A percentile compares a stretch with the other conserved stretches of the same genome.
Conservation (phyloP, 2,797 vertebrate genomes). For the Artibeus jamaicensis region DNA sequence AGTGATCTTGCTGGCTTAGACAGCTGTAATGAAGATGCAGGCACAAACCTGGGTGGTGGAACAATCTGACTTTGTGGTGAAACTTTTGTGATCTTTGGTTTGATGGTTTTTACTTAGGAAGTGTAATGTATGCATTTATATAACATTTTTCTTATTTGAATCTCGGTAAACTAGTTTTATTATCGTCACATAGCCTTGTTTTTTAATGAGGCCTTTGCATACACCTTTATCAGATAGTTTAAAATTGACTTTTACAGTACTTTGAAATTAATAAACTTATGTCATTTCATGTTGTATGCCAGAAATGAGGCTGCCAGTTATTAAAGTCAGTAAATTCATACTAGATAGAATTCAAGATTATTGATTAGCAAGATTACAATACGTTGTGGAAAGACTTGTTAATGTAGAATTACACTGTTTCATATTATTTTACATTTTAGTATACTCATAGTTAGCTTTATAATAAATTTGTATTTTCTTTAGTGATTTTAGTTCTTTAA, state of each 20-base stretch:
- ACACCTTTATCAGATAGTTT: constrained; percentile 68
- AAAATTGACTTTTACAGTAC: constrained; percentile 36
- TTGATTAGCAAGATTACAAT: constrained; percentile 45
- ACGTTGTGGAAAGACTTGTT: constrained; percentile 66
- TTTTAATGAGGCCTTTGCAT: constrained; percentile 67
- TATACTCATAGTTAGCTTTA: constrained; percentile 63
- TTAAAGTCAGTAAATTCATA: constrained; percentile 58
- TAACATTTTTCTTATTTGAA: constrained; percentile 60
- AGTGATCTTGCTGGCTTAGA: constrained; percentile 78
- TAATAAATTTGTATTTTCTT: constrained; percentile 67
- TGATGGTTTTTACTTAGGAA: constrained; percentile 63
- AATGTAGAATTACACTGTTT: constrained; percentile 54
- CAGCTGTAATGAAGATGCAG: constrained; percentile 81
- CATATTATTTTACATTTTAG: constrained; percentile 54
- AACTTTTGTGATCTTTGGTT: constrained; percentile 66
- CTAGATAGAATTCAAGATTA: constrained; percentile 44
- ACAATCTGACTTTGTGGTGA: constrained; percentile 69
- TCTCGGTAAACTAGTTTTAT: constrained; percentile 70
- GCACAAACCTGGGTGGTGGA: constrained; percentile 70
- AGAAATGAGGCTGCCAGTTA: constrained; percentile 53
- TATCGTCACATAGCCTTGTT: constrained; percentile 70
- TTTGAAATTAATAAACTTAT: constrained; percentile 65
- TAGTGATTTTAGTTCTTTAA: constrained; percentile 63
- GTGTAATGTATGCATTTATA: constrained; percentile 66
- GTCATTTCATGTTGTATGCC: constrained; percentile 57